These are phyloP conservation scores for Lottia scabra DNA, from an alignment of 2,888 invertebrate genomes.

Conservation along the genomic window DNA sequence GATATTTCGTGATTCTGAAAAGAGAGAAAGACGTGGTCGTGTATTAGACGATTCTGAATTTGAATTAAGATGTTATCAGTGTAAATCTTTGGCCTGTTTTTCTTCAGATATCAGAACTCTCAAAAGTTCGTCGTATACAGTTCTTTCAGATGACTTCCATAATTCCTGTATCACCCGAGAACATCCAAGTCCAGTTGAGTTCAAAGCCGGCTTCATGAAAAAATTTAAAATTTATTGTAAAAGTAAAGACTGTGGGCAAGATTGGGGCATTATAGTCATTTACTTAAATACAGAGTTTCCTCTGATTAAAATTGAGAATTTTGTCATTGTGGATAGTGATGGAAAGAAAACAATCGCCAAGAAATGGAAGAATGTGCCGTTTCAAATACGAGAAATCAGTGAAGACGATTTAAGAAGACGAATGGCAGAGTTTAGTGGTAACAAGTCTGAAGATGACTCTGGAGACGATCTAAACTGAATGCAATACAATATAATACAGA, in stretches of 20 bases:
- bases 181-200: conserved; percentile 27
- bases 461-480: background rate
- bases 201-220: conserved; percentile 26
- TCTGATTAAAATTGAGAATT: conserved; percentile 43
- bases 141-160: conserved; percentile 40
- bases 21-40: conserved; percentile 12
- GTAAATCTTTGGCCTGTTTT: conserved; percentile 50
- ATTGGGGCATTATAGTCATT: conserved; percentile 43
- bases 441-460: background rate
- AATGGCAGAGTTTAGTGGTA: background rate
- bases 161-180: conserved; percentile 27
- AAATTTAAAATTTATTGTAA: conserved; percentile 40
- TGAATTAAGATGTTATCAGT: conserved; percentile 53
- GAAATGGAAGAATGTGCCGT: conserved; percentile 47
- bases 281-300: conserved; percentile 42
- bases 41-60: conserved; percentile 39
- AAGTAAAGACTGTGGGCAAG: conserved; percentile 36
- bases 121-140: conserved; percentile 51
- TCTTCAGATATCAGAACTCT: conserved; percentile 52
- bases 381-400: conserved; percentile 30
- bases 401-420: conserved; percentile 30
- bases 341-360: conserved; percentile 38
- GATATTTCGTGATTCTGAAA: conserved; percentile 39
- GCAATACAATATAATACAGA: too few relatives aligned
- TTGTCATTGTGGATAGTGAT: conserved; percentile 40